Percentiles rank a stretch among this genome's conserved stretches.
Evolutionary conservation across 1,140 invertebrate genomes (phyloP).

Genomic region (Drosophila sucinea): DNA sequence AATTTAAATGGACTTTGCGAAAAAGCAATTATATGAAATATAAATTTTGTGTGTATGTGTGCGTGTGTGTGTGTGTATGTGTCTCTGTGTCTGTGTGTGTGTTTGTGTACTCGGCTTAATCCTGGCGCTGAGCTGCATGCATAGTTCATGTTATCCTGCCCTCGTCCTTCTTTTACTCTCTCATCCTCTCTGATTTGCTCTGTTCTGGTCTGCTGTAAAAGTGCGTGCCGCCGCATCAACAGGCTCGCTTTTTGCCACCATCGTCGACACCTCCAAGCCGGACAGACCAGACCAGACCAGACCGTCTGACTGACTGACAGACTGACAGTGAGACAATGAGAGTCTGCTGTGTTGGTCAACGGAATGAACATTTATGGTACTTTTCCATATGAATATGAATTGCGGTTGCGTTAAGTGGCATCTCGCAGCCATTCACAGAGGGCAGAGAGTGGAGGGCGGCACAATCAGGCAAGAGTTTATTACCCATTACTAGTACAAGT

Average conservation of each 20-base stretch:
- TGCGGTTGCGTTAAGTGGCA: slow-evolving; percentile 73
- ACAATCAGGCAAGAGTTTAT: slow-evolving; percentile 7
- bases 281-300: slow-evolving; percentile 10
- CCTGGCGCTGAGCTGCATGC: slow-evolving; percentile 69
- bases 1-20: slow-evolving; percentile 79
- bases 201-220: slow-evolving; percentile 28
- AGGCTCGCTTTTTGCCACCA: slow-evolving; percentile 40
- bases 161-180: slow-evolving; percentile 5
- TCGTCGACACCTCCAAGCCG: slow-evolving; percentile 51
- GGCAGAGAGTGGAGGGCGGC: slow-evolving; percentile 9
- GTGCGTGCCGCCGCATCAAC: slow-evolving; percentile 55
- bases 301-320: neutral
- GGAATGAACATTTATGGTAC: slow-evolving; percentile 45
- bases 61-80: slow-evolving; percentile 25
- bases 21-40: slow-evolving; percentile 80
- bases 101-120: slow-evolving; percentile 52
- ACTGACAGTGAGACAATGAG: slow-evolving; percentile 7
- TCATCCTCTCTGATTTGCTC: neutral
- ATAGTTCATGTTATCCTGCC: slow-evolving; percentile 72
- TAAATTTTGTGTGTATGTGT: slow-evolving; percentile 62
- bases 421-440: neutral
- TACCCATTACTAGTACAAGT: slow-evolving; percentile 4
- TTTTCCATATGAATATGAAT: slow-evolving; percentile 80
- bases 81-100: neutral
- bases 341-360: slow-evolving; percentile 11